These are phyloP conservation scores for Atractosteus spatula DNA, from an alignment of 2,113 vertebrate species.

Conservation along the genomic window DNA sequence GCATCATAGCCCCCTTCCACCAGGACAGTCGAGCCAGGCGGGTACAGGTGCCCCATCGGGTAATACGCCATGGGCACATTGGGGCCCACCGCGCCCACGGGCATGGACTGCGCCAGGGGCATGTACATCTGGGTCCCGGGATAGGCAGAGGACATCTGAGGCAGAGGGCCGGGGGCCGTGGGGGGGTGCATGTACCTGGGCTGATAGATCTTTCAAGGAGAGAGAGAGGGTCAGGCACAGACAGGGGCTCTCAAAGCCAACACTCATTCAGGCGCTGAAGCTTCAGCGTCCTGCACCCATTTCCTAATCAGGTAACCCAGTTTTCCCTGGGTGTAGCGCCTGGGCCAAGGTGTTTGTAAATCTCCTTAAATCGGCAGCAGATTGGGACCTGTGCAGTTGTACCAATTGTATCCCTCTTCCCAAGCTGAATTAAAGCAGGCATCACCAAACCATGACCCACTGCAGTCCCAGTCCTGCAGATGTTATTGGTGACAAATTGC, in stretches of 20 bases:
- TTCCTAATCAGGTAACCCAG: too few relatives aligned
- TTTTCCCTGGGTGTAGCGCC: too few relatives aligned
- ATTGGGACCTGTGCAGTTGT: too few relatives aligned
- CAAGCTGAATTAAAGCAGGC: too few relatives aligned
- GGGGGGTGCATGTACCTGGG: constrained; percentile 87
- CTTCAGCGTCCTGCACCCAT: too few relatives aligned
- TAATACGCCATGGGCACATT: constrained; percentile 92
- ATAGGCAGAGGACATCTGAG: constrained; percentile 82
- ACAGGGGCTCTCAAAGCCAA: not conserved
- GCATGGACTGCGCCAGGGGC: constrained; percentile 80
- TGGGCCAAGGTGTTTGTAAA: too few relatives aligned
- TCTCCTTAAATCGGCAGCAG: too few relatives aligned
- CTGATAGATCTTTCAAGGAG: constrained; percentile 79
- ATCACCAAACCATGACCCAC: too few relatives aligned
- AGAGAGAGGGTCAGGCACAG: constrained; percentile 3
- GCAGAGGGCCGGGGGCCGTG: constrained; percentile 73
- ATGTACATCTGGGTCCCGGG: constrained; percentile 85
- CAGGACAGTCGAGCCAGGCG: constrained; percentile 81
- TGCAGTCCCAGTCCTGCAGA: too few relatives aligned
- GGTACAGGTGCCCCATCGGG: constrained; percentile 83
- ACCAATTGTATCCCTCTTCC: too few relatives aligned
- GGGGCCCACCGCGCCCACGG: constrained; percentile 75
- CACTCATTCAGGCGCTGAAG: too few relatives aligned
- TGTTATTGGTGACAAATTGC: too few relatives aligned
- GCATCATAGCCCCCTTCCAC: constrained; percentile 84